Base-by-base conservation (phyloP, 2,888 invertebrate genomes). In the Zonitis immaculata region DNA sequence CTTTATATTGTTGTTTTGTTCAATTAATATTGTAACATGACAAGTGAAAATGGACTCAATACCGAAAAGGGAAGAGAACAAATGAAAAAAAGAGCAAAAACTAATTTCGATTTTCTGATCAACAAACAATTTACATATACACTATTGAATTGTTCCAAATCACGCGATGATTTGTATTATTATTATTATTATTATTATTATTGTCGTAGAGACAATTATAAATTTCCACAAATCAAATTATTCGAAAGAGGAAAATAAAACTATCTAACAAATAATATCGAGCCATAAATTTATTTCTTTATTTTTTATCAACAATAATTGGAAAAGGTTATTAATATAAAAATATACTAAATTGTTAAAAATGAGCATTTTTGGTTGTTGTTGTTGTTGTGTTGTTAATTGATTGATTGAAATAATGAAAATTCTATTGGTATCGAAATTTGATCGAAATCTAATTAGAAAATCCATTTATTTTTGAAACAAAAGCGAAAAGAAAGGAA, bases 311-410 rank as follows among this genome's bases (percentile, higher is more conserved):
- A 51, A 50, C 49, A 56, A 56, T 53, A 56, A 56, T n/a, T 56
- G 52, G 51, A 56, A 56, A 56, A 56, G 50, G 53, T 56, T 56
- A 50, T 56, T 56, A n/a, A n/a, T n/a, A 56, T 56, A 56, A 56
- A 56, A 56, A 56, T 56, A 56, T 42, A 50, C 56, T 47, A n/a
- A 52, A 52, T 42, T 28, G 28, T 51, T 52, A 52, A 49, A 39
- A 49, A 45, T 56, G 56, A 56, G 56, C 56, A 56, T 53, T 35
- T 25, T n/a, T n/a, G n/a, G n/a, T n/a, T n/a, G n/a, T 51, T 51
- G 35, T 35, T 35, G 35, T 39, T 18, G 11, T n/a, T 39, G 9
- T 39, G 8, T 39, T 4, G 11, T 20, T 39, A 39, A 39, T 20
- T 20, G 20, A 39, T 39, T n/a, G 11, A 20, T 39, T 39, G 5